phyloP scores from a whole-genome alignment of 2,113 vertebrate genomes.

The Dascyllus trimaculatus region DNA sequence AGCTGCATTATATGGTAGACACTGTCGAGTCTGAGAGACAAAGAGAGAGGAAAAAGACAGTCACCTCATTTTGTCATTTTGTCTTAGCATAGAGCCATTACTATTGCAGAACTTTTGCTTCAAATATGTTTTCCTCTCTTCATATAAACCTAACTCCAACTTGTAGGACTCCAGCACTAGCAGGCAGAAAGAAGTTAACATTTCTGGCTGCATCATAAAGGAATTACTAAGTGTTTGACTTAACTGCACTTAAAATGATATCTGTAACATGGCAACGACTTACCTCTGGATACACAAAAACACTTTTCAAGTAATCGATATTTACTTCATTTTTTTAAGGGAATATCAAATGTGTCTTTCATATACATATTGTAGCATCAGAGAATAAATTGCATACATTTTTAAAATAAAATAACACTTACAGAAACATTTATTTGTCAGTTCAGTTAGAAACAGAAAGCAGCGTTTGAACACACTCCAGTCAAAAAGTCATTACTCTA shows the following conservation, averaged over 20 bases:
- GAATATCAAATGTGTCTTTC: conserved; percentile 28
- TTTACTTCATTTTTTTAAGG: conserved; percentile 23
- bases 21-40: conserved; percentile 40
- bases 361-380: conserved; percentile 29
- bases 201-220: conserved; percentile 29
- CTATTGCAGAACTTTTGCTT: conserved; percentile 17
- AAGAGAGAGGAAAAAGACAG: conserved; percentile 1
- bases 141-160: conserved; percentile 24
- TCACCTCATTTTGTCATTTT: conserved; percentile 44
- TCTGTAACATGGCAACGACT: conserved; percentile 58
- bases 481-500: conserved; percentile 17
- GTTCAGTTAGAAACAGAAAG: conserved; percentile 33
- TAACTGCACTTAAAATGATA: conserved; percentile 33
- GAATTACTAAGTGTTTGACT: conserved; percentile 35
- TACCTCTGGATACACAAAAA: conserved; percentile 62
- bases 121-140: conserved; percentile 23
- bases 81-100: conserved; percentile 32
- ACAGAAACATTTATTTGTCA: background rate
- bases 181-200: conserved; percentile 9
- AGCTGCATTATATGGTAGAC: conserved; percentile 57
- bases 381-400: background rate
- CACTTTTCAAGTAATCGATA: conserved; percentile 44
- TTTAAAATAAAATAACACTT: background rate
- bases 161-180: conserved; percentile 26
- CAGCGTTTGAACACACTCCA: conserved; percentile 26